Conservation (phyloP, 2,113 vertebrate species). For the rabbit (Oryctolagus cuniculus) region mOryCun1.1 NC_091440.1:96877501-96878000, state of each 20-base stretch:
- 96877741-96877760: slow-evolving; percentile 49
- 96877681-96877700: slow-evolving; percentile 46
- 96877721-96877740: slow-evolving; percentile 65
- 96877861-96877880: too few species aligned
- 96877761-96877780: neutral
- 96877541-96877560: slow-evolving; percentile 45
- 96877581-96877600: neutral
- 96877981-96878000: neutral
- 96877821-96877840: slow-evolving; percentile 8
- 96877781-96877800: slow-evolving; percentile 36
- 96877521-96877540: slow-evolving; percentile 57
- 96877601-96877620: neutral
- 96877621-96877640: slow-evolving; percentile 62
- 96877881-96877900: neutral
- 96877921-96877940: neutral
- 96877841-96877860: neutral
- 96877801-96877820: slow-evolving; percentile 3
- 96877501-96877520: slow-evolving; percentile 25
- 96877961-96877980: neutral
- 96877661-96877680: slow-evolving; percentile 29
- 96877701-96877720: slow-evolving; percentile 18
- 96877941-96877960: neutral
- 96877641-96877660: slow-evolving; percentile 35
- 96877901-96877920: neutral
- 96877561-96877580: slow-evolving; percentile 47